These are phyloP conservation scores for Panulirus ornatus DNA, from an alignment of 1,140 invertebrate genomes.

Conservation along the genomic window DNA sequence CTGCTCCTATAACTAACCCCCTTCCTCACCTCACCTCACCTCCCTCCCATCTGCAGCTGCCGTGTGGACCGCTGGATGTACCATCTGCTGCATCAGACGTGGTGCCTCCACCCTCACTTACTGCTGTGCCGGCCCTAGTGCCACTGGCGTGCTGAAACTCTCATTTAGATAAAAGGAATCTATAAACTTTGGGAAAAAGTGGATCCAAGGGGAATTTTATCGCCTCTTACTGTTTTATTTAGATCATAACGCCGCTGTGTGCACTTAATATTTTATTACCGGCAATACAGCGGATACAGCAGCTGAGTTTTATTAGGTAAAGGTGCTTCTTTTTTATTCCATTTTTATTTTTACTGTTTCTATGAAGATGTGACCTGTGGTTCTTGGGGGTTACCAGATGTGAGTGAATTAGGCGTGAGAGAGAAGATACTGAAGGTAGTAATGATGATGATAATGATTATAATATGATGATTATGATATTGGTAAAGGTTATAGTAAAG, in stretches of 20 bases:
- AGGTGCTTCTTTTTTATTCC: too few relatives aligned
- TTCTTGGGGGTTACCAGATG: background rate
- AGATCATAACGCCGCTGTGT: background rate
- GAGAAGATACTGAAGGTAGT: too few relatives aligned
- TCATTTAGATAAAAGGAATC: conserved; percentile 50
- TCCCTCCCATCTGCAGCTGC: background rate
- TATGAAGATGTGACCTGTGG: background rate
- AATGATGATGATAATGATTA: too few relatives aligned
- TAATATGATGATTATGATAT: too few relatives aligned
- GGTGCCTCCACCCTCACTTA: background rate
- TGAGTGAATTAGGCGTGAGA: background rate
- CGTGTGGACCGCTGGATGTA: too few relatives aligned
- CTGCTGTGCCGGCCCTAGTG: background rate
- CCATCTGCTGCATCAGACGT: background rate
- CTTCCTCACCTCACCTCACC: background rate
- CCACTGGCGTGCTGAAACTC: background rate
- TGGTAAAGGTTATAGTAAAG: too few relatives aligned
- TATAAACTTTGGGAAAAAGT: conserved; percentile 30
- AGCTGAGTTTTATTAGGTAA: background rate
- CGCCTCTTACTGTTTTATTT: conserved; percentile 29
- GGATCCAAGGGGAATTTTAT: conserved; percentile 21
- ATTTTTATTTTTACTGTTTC: background rate
- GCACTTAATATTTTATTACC: conserved; percentile 24
- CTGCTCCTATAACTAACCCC: background rate
- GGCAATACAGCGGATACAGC: background rate